phyloP scores from a whole-genome alignment of 1,140 invertebrate genomes.

The Ips typographus region DNA sequence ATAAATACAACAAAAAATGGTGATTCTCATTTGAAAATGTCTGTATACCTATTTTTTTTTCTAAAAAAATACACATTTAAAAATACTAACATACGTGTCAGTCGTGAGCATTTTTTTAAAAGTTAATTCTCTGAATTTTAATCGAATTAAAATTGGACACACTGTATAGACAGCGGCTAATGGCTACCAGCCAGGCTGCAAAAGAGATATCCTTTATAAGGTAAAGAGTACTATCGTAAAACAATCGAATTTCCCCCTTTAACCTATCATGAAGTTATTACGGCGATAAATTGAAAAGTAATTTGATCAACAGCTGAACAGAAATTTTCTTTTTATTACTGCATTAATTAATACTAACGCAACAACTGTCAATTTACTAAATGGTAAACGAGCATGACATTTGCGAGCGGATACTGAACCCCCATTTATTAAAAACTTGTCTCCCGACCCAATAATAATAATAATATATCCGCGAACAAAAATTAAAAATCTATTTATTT shows the following conservation, averaged over 20 bases:
- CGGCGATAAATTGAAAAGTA: neutral
- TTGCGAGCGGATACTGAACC: neutral
- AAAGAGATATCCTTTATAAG: slow-evolving; percentile 24
- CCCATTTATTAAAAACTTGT: no score
- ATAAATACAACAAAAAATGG: no score
- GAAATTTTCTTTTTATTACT: neutral
- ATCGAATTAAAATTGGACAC: no score
- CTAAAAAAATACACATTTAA: no score
- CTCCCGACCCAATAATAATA: no score
- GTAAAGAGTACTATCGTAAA: slow-evolving; percentile 18
- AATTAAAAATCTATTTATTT: no score
- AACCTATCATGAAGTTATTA: slow-evolving; percentile 27
- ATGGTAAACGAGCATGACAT: neutral
- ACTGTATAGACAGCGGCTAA: neutral
- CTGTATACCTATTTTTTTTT: no score
- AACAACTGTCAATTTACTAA: neutral
- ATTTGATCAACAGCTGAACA: neutral
- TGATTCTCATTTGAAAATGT: no score
- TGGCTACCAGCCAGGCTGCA: slow-evolving; percentile 9
- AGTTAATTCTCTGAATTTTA: no score
- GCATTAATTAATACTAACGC: neutral
- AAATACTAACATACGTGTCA: no score
- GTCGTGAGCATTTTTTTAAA: no score
- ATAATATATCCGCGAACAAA: no score
- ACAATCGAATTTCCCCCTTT: slow-evolving; percentile 16